These are phyloP conservation scores for Chionoecetes opilio DNA, from an alignment of 1,140 invertebrate genomes.

Conservation along the genomic window DNA sequence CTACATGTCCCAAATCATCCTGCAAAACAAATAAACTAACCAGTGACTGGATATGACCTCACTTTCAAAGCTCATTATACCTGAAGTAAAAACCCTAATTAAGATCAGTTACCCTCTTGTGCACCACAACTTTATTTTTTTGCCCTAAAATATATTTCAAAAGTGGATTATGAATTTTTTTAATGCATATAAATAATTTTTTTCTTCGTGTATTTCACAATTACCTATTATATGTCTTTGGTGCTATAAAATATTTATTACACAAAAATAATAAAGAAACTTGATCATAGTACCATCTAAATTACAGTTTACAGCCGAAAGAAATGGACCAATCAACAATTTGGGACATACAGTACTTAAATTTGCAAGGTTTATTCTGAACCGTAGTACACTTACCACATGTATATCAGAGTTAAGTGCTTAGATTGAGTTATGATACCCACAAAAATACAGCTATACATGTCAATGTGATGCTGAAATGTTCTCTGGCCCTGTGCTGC, in stretches of 20 bases:
- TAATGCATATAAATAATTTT: background rate
- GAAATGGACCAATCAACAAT: background rate
- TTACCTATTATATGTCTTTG: background rate
- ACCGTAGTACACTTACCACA: slow-evolving; percentile 55
- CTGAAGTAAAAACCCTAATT: background rate
- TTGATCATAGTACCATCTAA: background rate
- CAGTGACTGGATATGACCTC: background rate
- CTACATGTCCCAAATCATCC: slow-evolving; percentile 54
- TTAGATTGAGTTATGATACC: slow-evolving; percentile 60
- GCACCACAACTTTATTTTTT: background rate
- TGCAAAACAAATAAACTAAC: background rate
- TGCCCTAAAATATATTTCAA: background rate
- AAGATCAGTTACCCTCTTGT: too few species aligned
- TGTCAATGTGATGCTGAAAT: slow-evolving; percentile 68
- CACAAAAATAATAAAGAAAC: background rate
- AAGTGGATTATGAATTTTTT: background rate
- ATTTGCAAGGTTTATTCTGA: slow-evolving; percentile 58
- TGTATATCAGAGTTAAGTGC: slow-evolving; percentile 53
- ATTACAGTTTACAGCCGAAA: background rate
- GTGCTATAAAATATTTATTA: background rate
- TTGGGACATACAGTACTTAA: slow-evolving; percentile 69
- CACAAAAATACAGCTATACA: slow-evolving; percentile 75
- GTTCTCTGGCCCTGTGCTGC: slow-evolving; percentile 80
- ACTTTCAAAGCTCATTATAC: slow-evolving; percentile 4
- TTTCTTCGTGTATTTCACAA: background rate